A percentile compares a stretch with the other conserved stretches of the same genome.
Evolutionary conservation across 2,113 vertebrate species (phyloP).

Genomic region (Seriola quinqueradiata): DNA sequence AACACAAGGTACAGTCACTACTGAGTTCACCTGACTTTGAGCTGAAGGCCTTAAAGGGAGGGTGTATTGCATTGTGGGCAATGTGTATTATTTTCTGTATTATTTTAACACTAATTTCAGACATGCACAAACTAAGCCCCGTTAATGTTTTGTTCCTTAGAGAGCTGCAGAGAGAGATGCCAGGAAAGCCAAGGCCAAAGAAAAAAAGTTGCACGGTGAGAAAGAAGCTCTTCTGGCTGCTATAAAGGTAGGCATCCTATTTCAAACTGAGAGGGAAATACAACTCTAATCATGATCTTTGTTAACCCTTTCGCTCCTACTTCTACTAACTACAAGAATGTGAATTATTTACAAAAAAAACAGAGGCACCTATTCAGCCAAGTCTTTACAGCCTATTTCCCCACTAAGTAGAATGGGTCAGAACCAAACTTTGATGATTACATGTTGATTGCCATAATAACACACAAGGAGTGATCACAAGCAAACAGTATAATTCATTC

Average conservation of each 20-base stretch:
- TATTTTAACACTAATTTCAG: background rate
- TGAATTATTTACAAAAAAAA: too few species aligned
- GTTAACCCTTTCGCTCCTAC: too few species aligned
- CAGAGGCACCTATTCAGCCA: too few species aligned
- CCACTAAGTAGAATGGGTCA: too few species aligned
- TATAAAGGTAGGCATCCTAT: conserved; percentile 85
- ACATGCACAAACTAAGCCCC: background rate
- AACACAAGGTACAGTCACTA: conserved; percentile 84
- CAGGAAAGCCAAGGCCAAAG: conserved; percentile 88
- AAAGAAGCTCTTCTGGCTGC: conserved; percentile 87
- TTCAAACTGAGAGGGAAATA: background rate
- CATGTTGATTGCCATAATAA: too few species aligned
- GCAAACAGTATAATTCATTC: too few species aligned
- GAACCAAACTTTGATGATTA: too few species aligned
- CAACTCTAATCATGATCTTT: too few species aligned
- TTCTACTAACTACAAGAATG: too few species aligned
- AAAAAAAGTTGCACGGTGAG: conserved; percentile 84
- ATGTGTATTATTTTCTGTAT: too few species aligned
- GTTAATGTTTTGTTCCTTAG: conserved; percentile 70
- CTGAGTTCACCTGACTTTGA: background rate
- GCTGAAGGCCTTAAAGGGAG: background rate
- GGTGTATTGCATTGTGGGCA: background rate
- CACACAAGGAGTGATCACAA: too few species aligned
- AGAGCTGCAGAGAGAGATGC: conserved; percentile 89
- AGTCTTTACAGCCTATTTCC: too few species aligned